Percentiles rank a stretch among this genome's conserved stretches.
These are phyloP conservation scores for Gadopsis marmoratus DNA, from an alignment of 2,797 vertebrate genomes.

Conservation along the genomic window DNA sequence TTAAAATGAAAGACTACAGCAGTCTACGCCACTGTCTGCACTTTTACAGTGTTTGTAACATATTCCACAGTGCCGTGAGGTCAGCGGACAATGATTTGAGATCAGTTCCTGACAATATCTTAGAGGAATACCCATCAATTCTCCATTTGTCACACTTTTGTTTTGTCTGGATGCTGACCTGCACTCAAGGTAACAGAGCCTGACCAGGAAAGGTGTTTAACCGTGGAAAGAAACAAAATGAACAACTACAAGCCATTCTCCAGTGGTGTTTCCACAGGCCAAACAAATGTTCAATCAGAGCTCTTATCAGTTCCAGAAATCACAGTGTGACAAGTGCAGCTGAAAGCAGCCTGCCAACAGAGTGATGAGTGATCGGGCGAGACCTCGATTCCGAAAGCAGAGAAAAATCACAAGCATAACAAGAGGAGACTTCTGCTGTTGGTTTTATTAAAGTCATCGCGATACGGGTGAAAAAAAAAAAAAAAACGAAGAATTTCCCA, in stretches of 20 bases:
- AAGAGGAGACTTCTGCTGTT: conserved; percentile 59
- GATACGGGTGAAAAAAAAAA: conserved; percentile 51
- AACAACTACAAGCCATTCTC: conserved; percentile 47
- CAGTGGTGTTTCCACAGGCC: conserved; percentile 49
- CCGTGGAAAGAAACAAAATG: conserved; percentile 38
- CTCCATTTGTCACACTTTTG: conserved; percentile 31
- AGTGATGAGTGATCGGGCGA: conserved; percentile 66
- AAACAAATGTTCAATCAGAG: conserved; percentile 74
- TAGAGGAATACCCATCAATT: conserved; percentile 40
- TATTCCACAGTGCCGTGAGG: conserved; percentile 18
- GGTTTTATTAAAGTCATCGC: conserved; percentile 70
- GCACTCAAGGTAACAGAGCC: conserved; percentile 14
- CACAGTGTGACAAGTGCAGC: conserved; percentile 74
- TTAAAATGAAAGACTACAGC: conserved; percentile 34
- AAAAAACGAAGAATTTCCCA: conserved; percentile 59
- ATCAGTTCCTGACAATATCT: conserved; percentile 29
- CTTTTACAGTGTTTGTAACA: conserved; percentile 20
- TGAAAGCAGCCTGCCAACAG: conserved; percentile 55
- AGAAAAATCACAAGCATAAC: conserved; percentile 65
- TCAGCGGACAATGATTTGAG: conserved; percentile 20
- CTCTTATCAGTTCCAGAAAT: conserved; percentile 75
- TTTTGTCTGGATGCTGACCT: conserved; percentile 21
- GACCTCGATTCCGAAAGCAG: conserved; percentile 50
- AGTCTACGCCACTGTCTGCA: conserved; percentile 11
- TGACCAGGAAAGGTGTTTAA: conserved; percentile 50